Conservation (phyloP, 2,888 invertebrate genomes). For the Drosophila antonietae region DNA sequence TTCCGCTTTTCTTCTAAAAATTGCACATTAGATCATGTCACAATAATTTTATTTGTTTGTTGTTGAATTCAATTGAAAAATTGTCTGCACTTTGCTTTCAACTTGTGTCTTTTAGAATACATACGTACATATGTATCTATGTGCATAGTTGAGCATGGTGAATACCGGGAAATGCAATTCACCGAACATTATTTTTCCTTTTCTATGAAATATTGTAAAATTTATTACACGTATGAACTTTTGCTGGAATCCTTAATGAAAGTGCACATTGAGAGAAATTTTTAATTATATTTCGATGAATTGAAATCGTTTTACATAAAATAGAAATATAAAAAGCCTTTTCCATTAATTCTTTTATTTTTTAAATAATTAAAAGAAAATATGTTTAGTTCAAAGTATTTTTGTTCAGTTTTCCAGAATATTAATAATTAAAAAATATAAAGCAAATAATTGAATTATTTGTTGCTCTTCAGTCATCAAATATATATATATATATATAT, state of each 20-base stretch:
- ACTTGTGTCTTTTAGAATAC: slow-evolving; percentile 1
- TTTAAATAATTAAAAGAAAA: no score
- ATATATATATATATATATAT: background rate
- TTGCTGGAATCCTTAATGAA: background rate
- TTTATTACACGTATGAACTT: background rate
- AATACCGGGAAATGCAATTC: slow-evolving; percentile 38
- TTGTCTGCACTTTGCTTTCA: slow-evolving; percentile 33
- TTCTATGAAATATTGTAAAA: slow-evolving; percentile 4
- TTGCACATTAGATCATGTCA: slow-evolving; percentile 80
- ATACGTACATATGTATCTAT: background rate
- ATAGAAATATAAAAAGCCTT: no score
- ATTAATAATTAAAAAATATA: no score
- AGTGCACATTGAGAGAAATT: background rate
- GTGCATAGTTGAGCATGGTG: background rate
- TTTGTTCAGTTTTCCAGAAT: no score
- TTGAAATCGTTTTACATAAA: no score
- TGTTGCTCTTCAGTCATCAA: no score
- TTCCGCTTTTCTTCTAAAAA: slow-evolving; percentile 69
- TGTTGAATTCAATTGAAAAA: slow-evolving; percentile 47
- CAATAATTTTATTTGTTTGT: slow-evolving; percentile 69
- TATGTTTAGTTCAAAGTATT: no score
- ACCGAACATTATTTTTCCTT: slow-evolving; percentile 9
- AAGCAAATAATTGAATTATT: no score
- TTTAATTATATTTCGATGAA: background rate
- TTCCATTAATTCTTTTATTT: no score